Evolutionary conservation across 2,113 vertebrate genomes (phyloP).

Genomic region (Nycticryphes semicollaris): DNA sequence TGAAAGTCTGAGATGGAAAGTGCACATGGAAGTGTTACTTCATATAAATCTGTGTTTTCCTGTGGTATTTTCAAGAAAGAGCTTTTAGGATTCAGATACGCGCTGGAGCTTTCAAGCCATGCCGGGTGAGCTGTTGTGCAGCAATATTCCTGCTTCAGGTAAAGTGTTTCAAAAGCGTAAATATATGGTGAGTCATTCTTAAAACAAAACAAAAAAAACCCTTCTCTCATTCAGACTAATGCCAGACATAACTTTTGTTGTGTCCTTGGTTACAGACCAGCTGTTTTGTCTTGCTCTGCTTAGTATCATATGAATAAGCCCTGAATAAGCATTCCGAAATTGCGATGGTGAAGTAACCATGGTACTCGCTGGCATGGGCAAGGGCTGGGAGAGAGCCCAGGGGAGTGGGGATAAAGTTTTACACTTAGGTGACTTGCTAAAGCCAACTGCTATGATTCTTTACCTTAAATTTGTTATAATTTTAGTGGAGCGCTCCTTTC

Average conservation of each 20-base stretch:
- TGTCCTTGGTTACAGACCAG: slow-evolving; percentile 65
- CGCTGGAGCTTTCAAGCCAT: neutral
- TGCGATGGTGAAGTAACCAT: slow-evolving; percentile 18
- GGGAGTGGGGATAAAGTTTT: neutral
- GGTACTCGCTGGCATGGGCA: neutral
- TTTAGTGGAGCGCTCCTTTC: neutral
- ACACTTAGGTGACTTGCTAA: neutral
- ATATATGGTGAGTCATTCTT: neutral
- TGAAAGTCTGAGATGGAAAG: neutral
- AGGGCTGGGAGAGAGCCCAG: neutral
- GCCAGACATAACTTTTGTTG: slow-evolving; percentile 60
- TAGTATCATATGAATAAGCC: slow-evolving; percentile 54
- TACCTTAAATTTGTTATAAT: neutral
- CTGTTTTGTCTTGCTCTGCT: slow-evolving; percentile 65
- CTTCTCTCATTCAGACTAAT: slow-evolving; percentile 38
- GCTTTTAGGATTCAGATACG: neutral
- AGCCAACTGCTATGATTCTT: neutral
- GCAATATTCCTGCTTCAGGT: slow-evolving; percentile 35
- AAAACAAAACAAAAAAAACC: neutral
- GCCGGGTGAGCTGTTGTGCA: neutral
- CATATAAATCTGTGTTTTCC: neutral
- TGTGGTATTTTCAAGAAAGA: neutral
- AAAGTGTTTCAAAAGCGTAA: slow-evolving; percentile 39
- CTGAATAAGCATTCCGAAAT: slow-evolving; percentile 62
- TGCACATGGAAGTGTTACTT: neutral